Evolutionary conservation across 2,797 vertebrate species (phyloP), one percentile per base, ranked within the genome.

Genomic region (Acomys russatus): DNA sequence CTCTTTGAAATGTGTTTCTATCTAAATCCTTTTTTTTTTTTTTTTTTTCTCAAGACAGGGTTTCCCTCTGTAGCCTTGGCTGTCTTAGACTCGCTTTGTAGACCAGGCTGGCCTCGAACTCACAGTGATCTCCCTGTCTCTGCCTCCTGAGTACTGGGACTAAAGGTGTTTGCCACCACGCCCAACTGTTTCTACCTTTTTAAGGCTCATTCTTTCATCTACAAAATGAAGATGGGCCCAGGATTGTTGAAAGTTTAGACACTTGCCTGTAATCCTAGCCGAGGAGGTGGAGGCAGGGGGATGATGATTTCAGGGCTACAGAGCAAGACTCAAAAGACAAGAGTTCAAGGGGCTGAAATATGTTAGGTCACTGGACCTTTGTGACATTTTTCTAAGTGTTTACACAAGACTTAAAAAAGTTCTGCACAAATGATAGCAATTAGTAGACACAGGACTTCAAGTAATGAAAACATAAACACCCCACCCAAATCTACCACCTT

Each of bases 401-500:
- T 92, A 23, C 30, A 54, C 2, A 51, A 59, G 38, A 38, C 64
- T 54, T 84, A 61, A 71, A 64, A 51, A 1, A 88, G 74, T 6
- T 33, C n/a, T 64, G 25, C 20, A n/a, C 59, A 63, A 85, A 88
- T 56, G 14, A 38, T 3, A 76, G 64, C 71, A 61, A 74, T 76
- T 68, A 95, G 56, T 90, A 85, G 90, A 88, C 89, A 73, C 6
- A 20, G 23, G 7, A 51, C 90, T 94, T 95, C 23, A 59, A 93
- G 76, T 76, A 94, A 84, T 90, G 7, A 61, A 94, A 96, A 92
- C 44, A 82, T 38, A 80, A 93, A 64, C 78, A 61, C 9, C 33
- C 84, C 61, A 61, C 25, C 77, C n/a, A 79, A 91, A 84, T 51
- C 64, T 56, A 71, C 80, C 73, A 54, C 79, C 22, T 56, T 82